These are phyloP conservation scores for Aproaerema taeniolella DNA, from an alignment of 2,888 invertebrate species.

Conservation along the genomic window DNA sequence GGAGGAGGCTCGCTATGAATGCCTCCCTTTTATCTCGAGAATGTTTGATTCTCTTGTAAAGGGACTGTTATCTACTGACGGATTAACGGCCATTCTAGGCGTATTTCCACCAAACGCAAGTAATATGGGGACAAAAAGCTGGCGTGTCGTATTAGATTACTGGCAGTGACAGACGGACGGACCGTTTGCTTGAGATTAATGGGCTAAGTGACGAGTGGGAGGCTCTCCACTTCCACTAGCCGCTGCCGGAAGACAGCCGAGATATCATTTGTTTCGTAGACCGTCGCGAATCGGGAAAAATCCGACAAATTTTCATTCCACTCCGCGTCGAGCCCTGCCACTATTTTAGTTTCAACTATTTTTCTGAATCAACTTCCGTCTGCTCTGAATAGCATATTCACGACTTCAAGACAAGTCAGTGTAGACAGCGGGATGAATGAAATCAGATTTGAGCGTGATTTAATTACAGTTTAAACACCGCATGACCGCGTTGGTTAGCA, in stretches of 20 bases:
- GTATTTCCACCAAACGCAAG: constrained; percentile 59
- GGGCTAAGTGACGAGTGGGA: constrained; percentile 73
- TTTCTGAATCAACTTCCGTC: no score
- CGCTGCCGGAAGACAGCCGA: constrained; percentile 42
- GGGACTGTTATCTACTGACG: constrained; percentile 49
- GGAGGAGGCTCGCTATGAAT: constrained; percentile 24
- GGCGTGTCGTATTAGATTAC: constrained; percentile 76
- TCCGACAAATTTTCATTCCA: constrained; percentile 43
- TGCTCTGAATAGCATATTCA: no score
- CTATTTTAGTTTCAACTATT: no score
- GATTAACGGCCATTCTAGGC: constrained; percentile 60
- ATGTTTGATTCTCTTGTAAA: constrained; percentile 51
- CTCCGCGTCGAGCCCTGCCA: no score
- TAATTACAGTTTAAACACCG: constrained; percentile 61
- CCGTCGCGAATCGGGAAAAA: constrained; percentile 50
- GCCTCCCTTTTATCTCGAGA: constrained; percentile 37
- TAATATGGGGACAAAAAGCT: constrained; percentile 71
- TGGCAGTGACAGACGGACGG: constrained; percentile 69
- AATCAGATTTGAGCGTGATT: constrained; percentile 52
- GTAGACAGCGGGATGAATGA: constrained; percentile 30
- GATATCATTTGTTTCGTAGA: constrained; percentile 54
- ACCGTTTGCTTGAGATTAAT: constrained; percentile 68
- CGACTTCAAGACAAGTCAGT: constrained; percentile 4
- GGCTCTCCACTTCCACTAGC: constrained; percentile 40
- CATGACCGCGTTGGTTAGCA: constrained; percentile 52